Evolutionary conservation across 1,140 invertebrate genomes (phyloP).

Genomic region (Drosophila gunungcola): DNA sequence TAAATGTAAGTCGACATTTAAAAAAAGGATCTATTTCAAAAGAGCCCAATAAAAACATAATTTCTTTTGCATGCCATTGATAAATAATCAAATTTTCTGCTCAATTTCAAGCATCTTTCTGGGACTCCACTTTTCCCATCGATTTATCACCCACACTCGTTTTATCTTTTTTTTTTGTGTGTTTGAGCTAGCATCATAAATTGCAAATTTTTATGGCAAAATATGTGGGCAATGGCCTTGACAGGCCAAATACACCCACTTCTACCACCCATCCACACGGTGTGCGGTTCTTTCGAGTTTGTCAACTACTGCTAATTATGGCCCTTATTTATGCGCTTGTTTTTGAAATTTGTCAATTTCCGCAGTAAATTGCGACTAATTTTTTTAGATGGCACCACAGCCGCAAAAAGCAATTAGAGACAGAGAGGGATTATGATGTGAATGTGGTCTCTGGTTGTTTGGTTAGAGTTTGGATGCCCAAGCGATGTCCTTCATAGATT

Average conservation of each 20-base stretch:
- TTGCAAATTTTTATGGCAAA: constrained; percentile 35
- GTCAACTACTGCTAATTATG: constrained; percentile 55
- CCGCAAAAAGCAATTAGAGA: constrained; percentile 38
- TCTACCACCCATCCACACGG: not conserved
- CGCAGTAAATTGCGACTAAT: constrained; percentile 44
- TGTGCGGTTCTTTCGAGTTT: constrained; percentile 12
- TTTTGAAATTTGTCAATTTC: constrained; percentile 49
- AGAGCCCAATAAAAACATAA: too few relatives aligned
- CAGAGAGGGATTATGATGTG: constrained; percentile 1
- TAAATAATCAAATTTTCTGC: not conserved
- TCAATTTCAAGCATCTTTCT: not conserved
- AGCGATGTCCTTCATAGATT: constrained; percentile 32
- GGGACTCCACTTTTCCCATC: not conserved
- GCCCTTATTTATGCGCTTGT: constrained; percentile 50
- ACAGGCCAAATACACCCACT: constrained; percentile 8
- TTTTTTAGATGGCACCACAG: constrained; percentile 15
- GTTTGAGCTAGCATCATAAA: constrained; percentile 29
- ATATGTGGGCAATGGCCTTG: constrained; percentile 37
- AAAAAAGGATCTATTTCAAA: not conserved
- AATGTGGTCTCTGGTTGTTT: constrained; percentile 9
- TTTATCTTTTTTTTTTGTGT: constrained; percentile 1
- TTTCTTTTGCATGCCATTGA: not conserved
- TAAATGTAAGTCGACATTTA: not conserved
- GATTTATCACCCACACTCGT: constrained; percentile 20
- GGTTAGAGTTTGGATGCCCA: not conserved